Conservation (phyloP, 2,113 vertebrate genomes). For the Pangasianodon gigas region DNA sequence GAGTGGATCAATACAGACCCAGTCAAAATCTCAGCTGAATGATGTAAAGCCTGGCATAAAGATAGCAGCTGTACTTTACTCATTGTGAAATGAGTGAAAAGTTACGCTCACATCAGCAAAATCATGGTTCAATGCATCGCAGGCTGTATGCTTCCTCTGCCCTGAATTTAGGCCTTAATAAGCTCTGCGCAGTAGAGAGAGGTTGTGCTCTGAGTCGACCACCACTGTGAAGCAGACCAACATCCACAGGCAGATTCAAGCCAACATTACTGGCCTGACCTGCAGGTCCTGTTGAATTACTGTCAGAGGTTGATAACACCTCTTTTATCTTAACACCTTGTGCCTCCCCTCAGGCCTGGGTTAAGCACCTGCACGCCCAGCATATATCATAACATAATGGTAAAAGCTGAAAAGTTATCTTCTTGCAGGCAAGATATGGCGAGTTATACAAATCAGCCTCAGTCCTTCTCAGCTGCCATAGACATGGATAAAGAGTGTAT, state of each 20-base stretch:
- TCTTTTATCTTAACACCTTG: constrained; percentile 74
- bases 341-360: constrained; percentile 61
- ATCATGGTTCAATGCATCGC: background rate
- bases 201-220: background rate
- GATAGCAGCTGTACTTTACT: background rate
- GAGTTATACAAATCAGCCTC: constrained; percentile 71
- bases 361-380: constrained; percentile 69
- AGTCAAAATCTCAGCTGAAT: background rate
- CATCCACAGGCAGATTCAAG: constrained; percentile 62
- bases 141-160: background rate
- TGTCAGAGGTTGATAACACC: constrained; percentile 78
- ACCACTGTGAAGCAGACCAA: constrained; percentile 7
- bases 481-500: constrained; percentile 72
- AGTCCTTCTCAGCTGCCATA: constrained; percentile 55
- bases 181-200: constrained; percentile 4
- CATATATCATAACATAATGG: constrained; percentile 81
- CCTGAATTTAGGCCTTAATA: background rate
- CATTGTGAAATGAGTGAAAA: constrained; percentile 4
- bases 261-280: constrained; percentile 73
- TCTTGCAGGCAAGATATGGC: constrained; percentile 64
- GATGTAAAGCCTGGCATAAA: constrained; percentile 1
- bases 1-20: constrained; percentile 2
- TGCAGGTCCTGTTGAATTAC: constrained; percentile 73
- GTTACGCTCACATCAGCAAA: constrained; percentile 6
- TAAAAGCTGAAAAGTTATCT: constrained; percentile 71